Evolutionary conservation across 2,888 invertebrate species (phyloP), one percentile per base, ranked within the genome.

Genomic region (Scaptomyza parva): DNA sequence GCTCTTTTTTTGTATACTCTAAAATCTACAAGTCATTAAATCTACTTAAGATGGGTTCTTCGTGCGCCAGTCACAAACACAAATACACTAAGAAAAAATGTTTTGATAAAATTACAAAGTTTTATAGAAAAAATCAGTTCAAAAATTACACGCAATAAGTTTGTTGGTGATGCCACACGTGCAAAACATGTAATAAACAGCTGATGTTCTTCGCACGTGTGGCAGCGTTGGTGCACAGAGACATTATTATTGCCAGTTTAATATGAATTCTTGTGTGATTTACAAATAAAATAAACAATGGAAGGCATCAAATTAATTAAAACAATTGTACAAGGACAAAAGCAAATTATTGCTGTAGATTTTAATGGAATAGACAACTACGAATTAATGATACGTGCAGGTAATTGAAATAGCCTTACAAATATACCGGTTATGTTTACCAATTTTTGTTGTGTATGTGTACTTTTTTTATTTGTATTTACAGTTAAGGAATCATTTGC

Each of bases 21-120:
- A 47, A 53, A 75, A 73, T 66, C 52, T 50, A 66, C 76, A 74
- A 86, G 88, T 88, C 84, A 85, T 85, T 86, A 83, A 80, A 80
- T 74, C 86, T 86, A 64, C 88, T 88, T 88, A 86, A 75, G 77
- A 60, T 69, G 62, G 68, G 59, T 65, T 81, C 78, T 69, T 67
- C 67, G 44, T 67, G 52, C 52, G 17, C 44, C 59, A 71, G 53
- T 14, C 28, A 55, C 44, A 52, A 9, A 44, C 55, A 35, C 59
- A 57, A 33, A 47, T 50, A 57, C 67, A 76, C 28, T 39, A 26
- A 22, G n/a, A 52, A 18, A 47, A 28, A 47, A 22, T 2, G n/a
- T n/a, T 41, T 20, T 41, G 41, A n/a, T 17, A 17, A 6, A 18
- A 17, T n/a, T n/a, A n/a, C n/a, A 9, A 28, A 9, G 28, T 1